phyloP scores from a whole-genome alignment of 1,140 invertebrate genomes.

The Drosophila pandora region DNA sequence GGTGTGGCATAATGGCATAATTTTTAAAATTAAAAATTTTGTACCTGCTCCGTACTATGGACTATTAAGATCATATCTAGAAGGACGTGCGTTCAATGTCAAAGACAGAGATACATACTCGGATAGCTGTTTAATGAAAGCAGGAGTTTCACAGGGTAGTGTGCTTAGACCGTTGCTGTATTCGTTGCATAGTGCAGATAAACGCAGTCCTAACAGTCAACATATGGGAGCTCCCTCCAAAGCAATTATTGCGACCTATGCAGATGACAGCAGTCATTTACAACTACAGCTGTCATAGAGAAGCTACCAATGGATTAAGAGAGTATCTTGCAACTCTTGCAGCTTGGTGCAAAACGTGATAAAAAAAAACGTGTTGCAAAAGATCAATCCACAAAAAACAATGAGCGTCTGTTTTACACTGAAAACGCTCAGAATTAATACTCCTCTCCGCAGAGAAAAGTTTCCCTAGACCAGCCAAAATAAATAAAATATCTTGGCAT shows the following conservation, averaged over 20 bases:
- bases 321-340: not conserved
- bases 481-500: too few species aligned
- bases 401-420: too few species aligned
- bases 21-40: too few species aligned
- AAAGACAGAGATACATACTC: slow-evolving; percentile 6
- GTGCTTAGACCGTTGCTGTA: not conserved
- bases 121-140: slow-evolving; percentile 6
- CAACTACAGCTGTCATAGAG: not conserved
- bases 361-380: too few species aligned
- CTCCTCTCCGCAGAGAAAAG: too few species aligned
- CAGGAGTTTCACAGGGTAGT: slow-evolving; percentile 15
- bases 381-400: too few species aligned
- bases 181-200: slow-evolving; percentile 21
- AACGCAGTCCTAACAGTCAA: slow-evolving; percentile 4
- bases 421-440: too few species aligned
- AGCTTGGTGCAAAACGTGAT: not conserved
- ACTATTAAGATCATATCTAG: not conserved
- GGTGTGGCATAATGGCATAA: too few species aligned
- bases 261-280: not conserved
- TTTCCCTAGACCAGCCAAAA: too few species aligned
- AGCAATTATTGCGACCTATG: too few species aligned
- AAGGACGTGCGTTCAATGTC: not conserved
- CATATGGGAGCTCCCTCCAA: slow-evolving; percentile 5
- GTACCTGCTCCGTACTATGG: not conserved
- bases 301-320: not conserved